Conservation (phyloP, 2,113 vertebrate species). For the Lepus timidus region DNA sequence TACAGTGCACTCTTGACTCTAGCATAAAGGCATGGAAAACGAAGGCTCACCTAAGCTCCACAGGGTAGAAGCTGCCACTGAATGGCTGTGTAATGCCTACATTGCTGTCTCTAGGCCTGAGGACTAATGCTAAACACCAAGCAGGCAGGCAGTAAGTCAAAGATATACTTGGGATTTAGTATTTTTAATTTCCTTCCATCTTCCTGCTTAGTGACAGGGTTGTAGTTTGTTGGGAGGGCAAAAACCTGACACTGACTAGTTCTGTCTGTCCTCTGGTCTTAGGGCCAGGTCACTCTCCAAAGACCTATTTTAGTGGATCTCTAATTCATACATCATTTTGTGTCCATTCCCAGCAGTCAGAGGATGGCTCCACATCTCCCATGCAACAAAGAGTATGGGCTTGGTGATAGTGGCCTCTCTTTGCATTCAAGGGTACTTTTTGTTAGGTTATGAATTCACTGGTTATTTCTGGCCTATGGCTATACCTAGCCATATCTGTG, state of each 20-base stretch:
- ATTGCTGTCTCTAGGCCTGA: background rate
- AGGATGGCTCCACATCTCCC: background rate
- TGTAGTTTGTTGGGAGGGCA: background rate
- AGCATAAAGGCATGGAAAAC: background rate
- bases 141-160: background rate
- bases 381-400: background rate
- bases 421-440: background rate
- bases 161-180: background rate
- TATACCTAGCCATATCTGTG: background rate
- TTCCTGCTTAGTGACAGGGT: background rate
- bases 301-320: background rate
- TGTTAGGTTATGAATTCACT: background rate
- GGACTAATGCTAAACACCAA: background rate
- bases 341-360: background rate
- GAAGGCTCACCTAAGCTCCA: background rate
- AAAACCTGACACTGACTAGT: background rate
- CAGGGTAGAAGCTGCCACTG: background rate
- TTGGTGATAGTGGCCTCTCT: background rate
- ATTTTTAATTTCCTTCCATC: slow-evolving; percentile 20
- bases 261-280: background rate
- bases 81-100: no score
- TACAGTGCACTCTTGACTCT: background rate
- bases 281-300: background rate
- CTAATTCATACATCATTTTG: background rate
- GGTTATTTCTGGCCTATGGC: background rate